A percentile compares a stretch with the other conserved stretches of the same genome.
phyloP scores from a whole-genome alignment of 2,888 invertebrate genomes.

The Scaptomyza cyrtandrae region DNA sequence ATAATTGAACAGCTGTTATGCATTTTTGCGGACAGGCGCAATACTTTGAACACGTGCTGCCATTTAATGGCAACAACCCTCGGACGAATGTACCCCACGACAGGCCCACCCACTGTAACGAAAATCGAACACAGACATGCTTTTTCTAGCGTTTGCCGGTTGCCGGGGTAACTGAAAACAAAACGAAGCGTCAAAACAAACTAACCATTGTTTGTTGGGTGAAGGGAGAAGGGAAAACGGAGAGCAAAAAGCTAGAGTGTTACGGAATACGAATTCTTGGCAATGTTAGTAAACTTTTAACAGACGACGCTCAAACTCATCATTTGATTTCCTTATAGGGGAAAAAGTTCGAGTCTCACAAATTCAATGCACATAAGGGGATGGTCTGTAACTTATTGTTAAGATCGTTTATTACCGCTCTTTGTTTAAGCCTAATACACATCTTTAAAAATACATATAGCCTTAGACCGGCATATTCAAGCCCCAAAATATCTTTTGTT shows the following conservation, averaged over 20 bases:
- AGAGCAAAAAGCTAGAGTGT: background rate
- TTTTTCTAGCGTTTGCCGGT: slow-evolving; percentile 65
- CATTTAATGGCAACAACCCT: slow-evolving; percentile 52
- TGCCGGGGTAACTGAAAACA: slow-evolving; percentile 60
- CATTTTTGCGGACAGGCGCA: slow-evolving; percentile 63
- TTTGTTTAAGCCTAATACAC: slow-evolving; percentile 3
- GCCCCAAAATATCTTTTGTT: slow-evolving; percentile 30
- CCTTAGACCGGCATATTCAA: no score
- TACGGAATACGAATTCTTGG: slow-evolving; percentile 66
- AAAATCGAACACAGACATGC: slow-evolving; percentile 57
- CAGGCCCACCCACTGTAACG: slow-evolving; percentile 2
- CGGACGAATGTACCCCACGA: slow-evolving; percentile 5
- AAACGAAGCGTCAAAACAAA: slow-evolving; percentile 73
- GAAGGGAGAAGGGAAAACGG: background rate
- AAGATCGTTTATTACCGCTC: background rate
- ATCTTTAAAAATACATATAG: no score
- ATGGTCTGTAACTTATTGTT: background rate
- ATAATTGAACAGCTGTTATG: slow-evolving; percentile 56
- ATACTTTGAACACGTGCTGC: slow-evolving; percentile 61
- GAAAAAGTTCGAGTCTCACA: slow-evolving; percentile 1
- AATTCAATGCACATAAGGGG: slow-evolving; percentile 28
- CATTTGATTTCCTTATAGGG: background rate
- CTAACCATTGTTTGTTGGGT: slow-evolving; percentile 49
- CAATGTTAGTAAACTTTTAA: slow-evolving; percentile 34
- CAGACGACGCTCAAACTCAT: slow-evolving; percentile 24